These are phyloP conservation scores for Syngnathus rostellatus DNA, from an alignment of 2,797 vertebrate species.

Conservation along the genomic window DNA sequence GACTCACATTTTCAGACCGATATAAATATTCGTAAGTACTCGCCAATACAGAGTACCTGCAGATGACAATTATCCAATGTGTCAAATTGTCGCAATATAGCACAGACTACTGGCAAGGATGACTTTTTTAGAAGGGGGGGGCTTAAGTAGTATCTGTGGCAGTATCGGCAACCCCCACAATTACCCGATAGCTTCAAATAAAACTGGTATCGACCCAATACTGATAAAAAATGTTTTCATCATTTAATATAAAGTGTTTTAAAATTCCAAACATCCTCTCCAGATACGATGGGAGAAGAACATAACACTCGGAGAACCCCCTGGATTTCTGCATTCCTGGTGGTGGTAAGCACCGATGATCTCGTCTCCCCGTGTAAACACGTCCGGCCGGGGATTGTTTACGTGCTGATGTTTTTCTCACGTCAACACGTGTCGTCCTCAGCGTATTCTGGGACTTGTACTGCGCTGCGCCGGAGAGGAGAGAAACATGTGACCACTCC, in stretches of 20 bases:
- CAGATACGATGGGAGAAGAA: constrained; percentile 99
- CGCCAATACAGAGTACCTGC: too few relatives aligned
- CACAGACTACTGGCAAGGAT: too few relatives aligned
- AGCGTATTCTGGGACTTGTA: constrained; percentile 99
- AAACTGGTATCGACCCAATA: too few relatives aligned
- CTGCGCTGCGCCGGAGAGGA: constrained; percentile 95
- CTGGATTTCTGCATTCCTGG: constrained; percentile 97
- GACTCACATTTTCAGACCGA: too few relatives aligned
- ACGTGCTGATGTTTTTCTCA: constrained; percentile 37
- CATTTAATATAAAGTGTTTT: not conserved
- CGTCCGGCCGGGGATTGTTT: constrained; percentile 30
- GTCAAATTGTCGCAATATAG: too few relatives aligned
- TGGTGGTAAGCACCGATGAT: constrained; percentile 84
- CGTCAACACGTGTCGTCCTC: constrained; percentile 47
- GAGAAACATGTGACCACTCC: constrained; percentile 99
- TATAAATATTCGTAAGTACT: too few relatives aligned
- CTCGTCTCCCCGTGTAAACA: constrained; percentile 15
- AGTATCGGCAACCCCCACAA: too few relatives aligned
- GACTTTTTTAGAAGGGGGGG: too few relatives aligned
- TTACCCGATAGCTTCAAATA: too few relatives aligned
- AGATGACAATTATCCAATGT: too few relatives aligned
- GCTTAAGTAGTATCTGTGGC: too few relatives aligned
- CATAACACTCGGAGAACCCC: constrained; percentile 93
- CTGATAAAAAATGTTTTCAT: not conserved
- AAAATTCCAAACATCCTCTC: constrained; percentile 15